A percentile compares a stretch with the other conserved stretches of the same genome.
Evolutionary conservation across 2,888 invertebrate genomes (phyloP).

Genomic region (Polymixis flavicincta): DNA sequence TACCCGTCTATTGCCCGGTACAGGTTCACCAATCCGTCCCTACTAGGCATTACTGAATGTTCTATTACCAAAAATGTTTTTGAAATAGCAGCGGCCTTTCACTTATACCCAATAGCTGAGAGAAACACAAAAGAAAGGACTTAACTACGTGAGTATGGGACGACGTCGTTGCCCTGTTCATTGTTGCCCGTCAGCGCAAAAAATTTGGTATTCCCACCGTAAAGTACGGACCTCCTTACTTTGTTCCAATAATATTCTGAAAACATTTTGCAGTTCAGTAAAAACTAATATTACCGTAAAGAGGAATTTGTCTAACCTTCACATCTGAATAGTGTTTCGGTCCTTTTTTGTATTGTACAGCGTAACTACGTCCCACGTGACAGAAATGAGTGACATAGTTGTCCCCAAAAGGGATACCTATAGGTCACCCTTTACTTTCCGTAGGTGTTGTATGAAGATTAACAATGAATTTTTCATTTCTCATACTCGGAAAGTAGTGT

Average conservation of each 20-base stretch:
- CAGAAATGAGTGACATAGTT: slow-evolving; percentile 21
- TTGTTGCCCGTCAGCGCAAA: slow-evolving; percentile 53
- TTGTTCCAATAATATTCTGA: slow-evolving; percentile 19
- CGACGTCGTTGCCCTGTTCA: slow-evolving; percentile 6
- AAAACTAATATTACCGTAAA: slow-evolving; percentile 41
- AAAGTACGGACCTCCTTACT: slow-evolving; percentile 42
- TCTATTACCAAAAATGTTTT: not conserved
- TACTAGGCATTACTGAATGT: not conserved
- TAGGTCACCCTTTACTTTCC: slow-evolving; percentile 9
- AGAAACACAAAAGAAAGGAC: slow-evolving; percentile 31
- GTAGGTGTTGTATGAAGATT: slow-evolving; percentile 2
- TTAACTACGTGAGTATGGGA: slow-evolving; percentile 23
- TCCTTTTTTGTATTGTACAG: slow-evolving; percentile 12
- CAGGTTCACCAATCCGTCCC: too few relatives aligned
- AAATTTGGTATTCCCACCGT: slow-evolving; percentile 48
- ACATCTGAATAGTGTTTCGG: slow-evolving; percentile 43
- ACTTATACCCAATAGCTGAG: slow-evolving; percentile 19
- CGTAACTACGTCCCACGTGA: slow-evolving; percentile 26
- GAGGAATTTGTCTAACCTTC: slow-evolving; percentile 56
- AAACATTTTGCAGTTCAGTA: slow-evolving; percentile 44
- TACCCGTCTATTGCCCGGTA: too few relatives aligned
- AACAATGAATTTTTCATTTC: too few relatives aligned
- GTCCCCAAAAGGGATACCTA: not conserved
- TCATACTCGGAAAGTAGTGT: too few relatives aligned
- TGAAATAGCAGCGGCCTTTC: slow-evolving; percentile 4